Conservation (phyloP, 2,113 vertebrate genomes). For the Salvelinus namaycush region DNA sequence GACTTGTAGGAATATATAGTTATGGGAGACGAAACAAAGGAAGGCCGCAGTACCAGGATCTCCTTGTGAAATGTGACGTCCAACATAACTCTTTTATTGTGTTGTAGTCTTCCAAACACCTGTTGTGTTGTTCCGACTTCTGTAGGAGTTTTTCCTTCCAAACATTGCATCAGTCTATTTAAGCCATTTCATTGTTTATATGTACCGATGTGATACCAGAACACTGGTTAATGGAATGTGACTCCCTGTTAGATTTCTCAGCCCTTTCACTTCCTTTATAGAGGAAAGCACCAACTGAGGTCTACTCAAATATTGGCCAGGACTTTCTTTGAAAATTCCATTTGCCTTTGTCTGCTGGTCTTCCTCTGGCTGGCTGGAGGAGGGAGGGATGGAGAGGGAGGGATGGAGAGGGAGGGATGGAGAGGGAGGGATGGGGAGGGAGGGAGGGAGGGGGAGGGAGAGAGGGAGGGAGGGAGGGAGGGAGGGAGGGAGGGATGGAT, state of each 20-base stretch:
- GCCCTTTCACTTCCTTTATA: neutral
- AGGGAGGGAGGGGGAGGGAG: too few relatives aligned
- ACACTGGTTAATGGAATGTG: neutral
- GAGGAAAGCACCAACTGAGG: slow-evolving; percentile 18
- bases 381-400: too few relatives aligned
- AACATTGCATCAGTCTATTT: neutral
- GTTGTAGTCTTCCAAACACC: neutral
- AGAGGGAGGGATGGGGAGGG: too few relatives aligned
- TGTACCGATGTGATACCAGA: neutral
- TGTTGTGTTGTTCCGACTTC: neutral
- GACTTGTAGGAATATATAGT: slow-evolving; percentile 62
- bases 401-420: too few relatives aligned
- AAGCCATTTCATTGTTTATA: neutral
- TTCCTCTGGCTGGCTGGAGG: slow-evolving; percentile 28
- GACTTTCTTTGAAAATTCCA: neutral
- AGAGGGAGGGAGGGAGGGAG: too few relatives aligned
- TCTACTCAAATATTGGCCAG: slow-evolving; percentile 17
- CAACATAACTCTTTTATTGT: slow-evolving; percentile 28
- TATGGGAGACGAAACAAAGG: slow-evolving; percentile 55
- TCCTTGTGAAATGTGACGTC: slow-evolving; percentile 25
- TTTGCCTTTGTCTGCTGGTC: slow-evolving; percentile 39
- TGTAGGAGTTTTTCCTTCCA: neutral
- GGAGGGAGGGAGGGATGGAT: too few relatives aligned
- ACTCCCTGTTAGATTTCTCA: neutral
- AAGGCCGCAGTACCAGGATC: slow-evolving; percentile 48